Base-by-base conservation (phyloP, 1,140 invertebrate species). In the Wasmannia auropunctata region DNA sequence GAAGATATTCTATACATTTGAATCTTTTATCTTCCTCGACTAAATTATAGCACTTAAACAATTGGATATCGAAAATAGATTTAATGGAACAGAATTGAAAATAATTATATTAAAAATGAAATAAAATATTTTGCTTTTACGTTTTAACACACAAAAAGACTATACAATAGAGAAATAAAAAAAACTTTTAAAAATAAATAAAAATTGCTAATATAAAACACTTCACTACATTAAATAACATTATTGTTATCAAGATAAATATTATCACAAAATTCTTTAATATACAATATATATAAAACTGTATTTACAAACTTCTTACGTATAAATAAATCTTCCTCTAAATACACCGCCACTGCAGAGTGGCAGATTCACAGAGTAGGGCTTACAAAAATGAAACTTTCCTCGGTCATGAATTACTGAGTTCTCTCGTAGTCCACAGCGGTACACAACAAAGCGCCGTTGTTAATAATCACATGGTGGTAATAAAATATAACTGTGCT, bases 401-500 rank as follows among this genome's bases (percentile, higher is more conserved):
- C 16, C 19, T 31, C 7, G 11, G 2, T 11, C 14, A 56, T 56
- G 25, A 81, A 70, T 70, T 22, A 58, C 4, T 16, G 25, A 25
- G 28, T 56, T 40, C n/a, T 31, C 34, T 72, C 51, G 3, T 0
- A 31, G 22, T 6, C 10, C 31, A 34, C 5, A 31, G 31, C 2
- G 37, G 14, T 31, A 25, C 22, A 19, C 19, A 22, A 70, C 49
- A 31, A 58, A 28, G 40, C 25, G 25, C 2, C n/a, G 8, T 25
- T 34, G n/a, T 58, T 83, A 83, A 83, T 43, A 83, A 60, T 46
- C 28, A 14, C 37, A 19, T 6, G 51, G 3, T 2, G 25, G 8
- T 83, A 43, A 74, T 83, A 83, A 60, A 83, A 72, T 56, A 58
- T 60, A 74, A 8, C 11, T 22, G 37, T n/a, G 37, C 14, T 25